Evolutionary conservation across 2,797 vertebrate species (phyloP).

Genomic region (Chrysocyon brachyurus): DNA sequence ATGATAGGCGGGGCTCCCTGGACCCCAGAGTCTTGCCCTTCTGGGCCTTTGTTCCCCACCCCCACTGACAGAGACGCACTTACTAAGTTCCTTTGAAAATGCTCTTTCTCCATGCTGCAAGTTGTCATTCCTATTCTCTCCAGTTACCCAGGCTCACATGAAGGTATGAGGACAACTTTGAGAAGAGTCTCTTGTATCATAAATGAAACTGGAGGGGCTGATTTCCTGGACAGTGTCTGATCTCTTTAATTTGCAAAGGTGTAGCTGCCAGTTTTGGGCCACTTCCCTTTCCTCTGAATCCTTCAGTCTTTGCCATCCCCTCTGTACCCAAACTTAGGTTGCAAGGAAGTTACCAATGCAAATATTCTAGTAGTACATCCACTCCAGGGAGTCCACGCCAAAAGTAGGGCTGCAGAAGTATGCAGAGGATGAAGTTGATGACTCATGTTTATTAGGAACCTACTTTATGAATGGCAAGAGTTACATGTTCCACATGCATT

Average conservation of each 20-base stretch:
- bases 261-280: background rate
- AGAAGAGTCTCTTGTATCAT: background rate
- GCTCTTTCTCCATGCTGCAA: background rate
- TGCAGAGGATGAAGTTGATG: background rate
- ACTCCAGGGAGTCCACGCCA: background rate
- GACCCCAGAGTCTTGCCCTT: background rate
- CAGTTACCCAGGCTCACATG: background rate
- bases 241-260: background rate
- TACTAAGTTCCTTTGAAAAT: slow-evolving; percentile 15
- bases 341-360: background rate
- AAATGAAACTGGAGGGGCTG: background rate
- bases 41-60: background rate
- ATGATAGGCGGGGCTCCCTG: background rate
- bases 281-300: background rate
- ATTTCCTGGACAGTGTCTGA: background rate
- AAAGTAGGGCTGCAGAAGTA: slow-evolving; percentile 16
- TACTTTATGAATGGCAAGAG: background rate
- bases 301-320: background rate
- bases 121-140: background rate
- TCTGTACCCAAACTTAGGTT: background rate
- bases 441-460: background rate
- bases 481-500: background rate
- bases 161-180: background rate
- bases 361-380: background rate
- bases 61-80: background rate